Base-by-base conservation (phyloP, 2,888 invertebrate species). In the Celastrina argiolus region DNA sequence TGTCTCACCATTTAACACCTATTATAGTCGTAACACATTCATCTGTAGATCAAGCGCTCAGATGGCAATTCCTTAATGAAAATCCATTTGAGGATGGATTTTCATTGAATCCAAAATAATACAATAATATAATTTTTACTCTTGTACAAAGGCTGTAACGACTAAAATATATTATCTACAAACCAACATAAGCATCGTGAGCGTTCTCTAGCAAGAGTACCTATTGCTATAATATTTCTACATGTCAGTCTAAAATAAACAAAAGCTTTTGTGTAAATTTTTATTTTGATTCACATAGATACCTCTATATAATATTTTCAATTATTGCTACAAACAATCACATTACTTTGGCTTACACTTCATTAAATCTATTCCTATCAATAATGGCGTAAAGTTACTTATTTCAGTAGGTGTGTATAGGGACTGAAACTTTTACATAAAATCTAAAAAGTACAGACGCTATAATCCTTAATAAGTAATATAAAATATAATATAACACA, bases 281-380 rank as follows among this genome's bases (percentile, higher is more conserved):
- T 61, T 61, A 61, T 61, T 61, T 65, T 28, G 12, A 39, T 41
- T n/a, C 14, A 58, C 41, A 65, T 68, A 64, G 61, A 58, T 64
- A 67, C 18, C 51, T 66, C 61, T 69, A 66, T 66, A 69, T 65
- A 64, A 67, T 69, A 66, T 28, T 67, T 66, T 68, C 56, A 64
- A 69, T 75, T 80, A 80, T 79, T 79, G 78, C 79, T 81, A 83
- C 71, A 75, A 76, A 80, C 74, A 82, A 85, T 83, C 83, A 84
- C 83, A 83, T 76, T 79, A 81, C 80, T 81, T 82, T 82, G 80
- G 80, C 77, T 77, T 79, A 76, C 69, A 70, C 14, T 68, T 68
- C 66, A 34, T 65, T 68, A 61, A 71, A 67, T 66, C 42, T 68
- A 66, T 66, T n/a, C 59, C 31, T 68, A 67, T 65, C 31, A 66